Evolutionary conservation across 2,113 vertebrate genomes (phyloP).

Genomic region (Sapajus apella): DNA sequence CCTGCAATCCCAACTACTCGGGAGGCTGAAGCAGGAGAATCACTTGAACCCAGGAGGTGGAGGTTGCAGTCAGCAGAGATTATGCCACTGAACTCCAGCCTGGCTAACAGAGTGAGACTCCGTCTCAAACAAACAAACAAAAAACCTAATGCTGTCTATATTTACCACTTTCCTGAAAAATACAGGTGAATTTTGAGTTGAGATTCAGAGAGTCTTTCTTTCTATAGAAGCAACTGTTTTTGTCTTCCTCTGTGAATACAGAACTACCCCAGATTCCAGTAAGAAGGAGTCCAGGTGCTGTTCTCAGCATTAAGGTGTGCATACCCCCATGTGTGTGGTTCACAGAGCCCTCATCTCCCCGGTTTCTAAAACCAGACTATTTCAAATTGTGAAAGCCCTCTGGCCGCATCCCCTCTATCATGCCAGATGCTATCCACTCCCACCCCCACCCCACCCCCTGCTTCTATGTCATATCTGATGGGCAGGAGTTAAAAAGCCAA

Average conservation of each 20-base stretch:
- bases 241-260: background rate
- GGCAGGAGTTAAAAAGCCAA: constrained; percentile 55
- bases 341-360: background rate
- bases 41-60: too few species aligned
- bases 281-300: background rate
- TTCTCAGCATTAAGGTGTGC: background rate
- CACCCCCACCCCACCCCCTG: constrained; percentile 23
- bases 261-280: background rate
- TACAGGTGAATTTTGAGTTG: background rate
- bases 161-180: background rate
- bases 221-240: background rate
- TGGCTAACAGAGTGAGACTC: too few species aligned
- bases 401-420: background rate
- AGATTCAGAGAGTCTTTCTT: background rate
- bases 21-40: too few species aligned
- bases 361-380: background rate
- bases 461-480: constrained; percentile 62
- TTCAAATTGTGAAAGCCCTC: background rate
- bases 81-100: too few species aligned
- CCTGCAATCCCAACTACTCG: too few species aligned
- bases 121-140: too few species aligned
- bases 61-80: too few species aligned
- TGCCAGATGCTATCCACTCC: background rate
- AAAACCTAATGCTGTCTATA: background rate
- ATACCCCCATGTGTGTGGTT: background rate